phyloP scores from a whole-genome alignment of 2,113 vertebrate species.

The Plestiodon gilberti region DNA sequence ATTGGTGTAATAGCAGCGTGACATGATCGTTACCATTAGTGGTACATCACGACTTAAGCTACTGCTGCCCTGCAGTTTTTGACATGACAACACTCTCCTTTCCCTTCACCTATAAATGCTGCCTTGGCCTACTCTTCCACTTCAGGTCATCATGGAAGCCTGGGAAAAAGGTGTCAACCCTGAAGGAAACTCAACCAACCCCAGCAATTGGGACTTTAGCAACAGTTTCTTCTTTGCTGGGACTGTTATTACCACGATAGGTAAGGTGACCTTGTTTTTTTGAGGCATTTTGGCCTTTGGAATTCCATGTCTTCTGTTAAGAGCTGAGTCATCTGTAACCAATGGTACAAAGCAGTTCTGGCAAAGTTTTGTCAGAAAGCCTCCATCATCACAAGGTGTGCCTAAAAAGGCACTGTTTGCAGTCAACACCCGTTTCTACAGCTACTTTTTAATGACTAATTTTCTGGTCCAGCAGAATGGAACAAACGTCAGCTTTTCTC shows the following conservation, averaged over 20 bases:
- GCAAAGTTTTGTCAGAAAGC: neutral
- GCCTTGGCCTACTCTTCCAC: constrained; percentile 33
- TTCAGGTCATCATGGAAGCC: constrained; percentile 89
- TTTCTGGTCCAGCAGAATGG: neutral
- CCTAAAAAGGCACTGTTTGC: constrained; percentile 21
- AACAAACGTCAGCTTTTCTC: neutral
- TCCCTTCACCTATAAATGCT: constrained; percentile 5
- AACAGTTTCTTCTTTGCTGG: constrained; percentile 94
- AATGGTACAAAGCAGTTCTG: constrained; percentile 4
- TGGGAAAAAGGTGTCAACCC: constrained; percentile 92
- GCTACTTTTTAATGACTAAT: constrained; percentile 5
- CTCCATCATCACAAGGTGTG: neutral
- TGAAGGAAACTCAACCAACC: constrained; percentile 90
- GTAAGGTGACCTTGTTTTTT: constrained; percentile 67
- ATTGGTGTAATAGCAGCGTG: no score
- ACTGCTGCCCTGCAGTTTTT: neutral
- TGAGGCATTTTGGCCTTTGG: neutral
- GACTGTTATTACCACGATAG: constrained; percentile 92
- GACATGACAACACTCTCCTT: constrained; percentile 21
- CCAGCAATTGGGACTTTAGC: constrained; percentile 95
- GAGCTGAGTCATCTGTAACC: neutral
- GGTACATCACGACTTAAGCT: no score
- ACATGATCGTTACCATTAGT: no score
- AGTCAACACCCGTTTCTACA: constrained; percentile 9
- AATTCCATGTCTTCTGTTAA: constrained; percentile 7